A percentile compares a stretch with the other conserved stretches of the same genome.
Evolutionary conservation across 2,888 invertebrate species (phyloP).

Genomic region (Gerris lacustris): DNA sequence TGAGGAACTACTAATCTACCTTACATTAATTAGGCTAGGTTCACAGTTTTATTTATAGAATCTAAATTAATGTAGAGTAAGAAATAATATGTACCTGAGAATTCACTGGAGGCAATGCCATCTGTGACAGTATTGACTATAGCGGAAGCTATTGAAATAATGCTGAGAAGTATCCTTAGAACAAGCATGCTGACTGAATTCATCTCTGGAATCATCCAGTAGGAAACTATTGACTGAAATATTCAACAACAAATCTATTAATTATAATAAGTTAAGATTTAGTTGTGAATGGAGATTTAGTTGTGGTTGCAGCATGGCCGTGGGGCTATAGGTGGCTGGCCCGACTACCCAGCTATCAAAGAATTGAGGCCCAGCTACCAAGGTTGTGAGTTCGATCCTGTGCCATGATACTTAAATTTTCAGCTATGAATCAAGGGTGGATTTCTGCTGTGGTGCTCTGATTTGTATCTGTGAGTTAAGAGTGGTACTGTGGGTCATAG

Average conservation of each 20-base stretch:
- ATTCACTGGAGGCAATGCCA: conserved; percentile 18
- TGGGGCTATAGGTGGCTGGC: too few species aligned
- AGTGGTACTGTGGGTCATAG: too few species aligned
- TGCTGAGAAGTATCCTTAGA: conserved; percentile 33
- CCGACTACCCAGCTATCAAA: too few species aligned
- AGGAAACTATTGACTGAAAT: conserved; percentile 35
- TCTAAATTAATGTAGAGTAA: conserved; percentile 9
- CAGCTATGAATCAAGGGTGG: too few species aligned
- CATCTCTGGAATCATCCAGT: conserved; percentile 34
- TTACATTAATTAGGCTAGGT: neutral
- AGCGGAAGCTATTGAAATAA: conserved; percentile 32
- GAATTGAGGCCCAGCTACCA: too few species aligned
- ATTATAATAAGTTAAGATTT: too few species aligned
- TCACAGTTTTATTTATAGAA: conserved; percentile 3
- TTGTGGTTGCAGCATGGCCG: too few species aligned
- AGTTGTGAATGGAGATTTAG: too few species aligned
- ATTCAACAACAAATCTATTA: neutral
- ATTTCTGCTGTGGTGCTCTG: too few species aligned
- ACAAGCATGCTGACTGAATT: conserved; percentile 33
- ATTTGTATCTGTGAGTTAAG: too few species aligned
- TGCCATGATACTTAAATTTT: too few species aligned
- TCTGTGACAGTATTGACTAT: conserved; percentile 32
- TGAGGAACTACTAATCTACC: neutral
- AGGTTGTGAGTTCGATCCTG: too few species aligned
- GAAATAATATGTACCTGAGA: neutral